These are phyloP conservation scores for Rhorus exstirpatorius DNA, from an alignment of 2,888 invertebrate species.

Conservation along the genomic window DNA sequence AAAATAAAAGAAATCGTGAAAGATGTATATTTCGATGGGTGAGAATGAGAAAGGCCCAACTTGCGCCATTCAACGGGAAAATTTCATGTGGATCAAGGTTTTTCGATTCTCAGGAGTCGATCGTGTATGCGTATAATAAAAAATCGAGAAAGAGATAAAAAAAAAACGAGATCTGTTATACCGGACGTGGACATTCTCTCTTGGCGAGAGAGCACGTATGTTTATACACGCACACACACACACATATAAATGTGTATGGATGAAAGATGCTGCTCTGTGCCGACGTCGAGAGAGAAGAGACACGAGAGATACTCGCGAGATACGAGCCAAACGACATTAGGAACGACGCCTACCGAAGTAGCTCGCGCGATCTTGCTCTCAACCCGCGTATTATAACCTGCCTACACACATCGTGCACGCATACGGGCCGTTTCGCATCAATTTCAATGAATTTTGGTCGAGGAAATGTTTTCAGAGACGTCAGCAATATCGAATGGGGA, in stretches of 20 bases:
- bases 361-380: conserved; percentile 69
- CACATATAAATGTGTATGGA: no score
- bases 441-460: neutral
- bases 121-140: neutral
- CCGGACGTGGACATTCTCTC: conserved; percentile 46
- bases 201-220: conserved; percentile 6
- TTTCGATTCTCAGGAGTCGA: neutral
- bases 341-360: conserved; percentile 79
- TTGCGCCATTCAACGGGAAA: neutral
- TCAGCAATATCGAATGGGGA: no score
- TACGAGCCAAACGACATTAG: conserved; percentile 79
- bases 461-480: no score
- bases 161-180: conserved; percentile 41
- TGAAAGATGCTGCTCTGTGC: conserved; percentile 5
- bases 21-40: neutral
- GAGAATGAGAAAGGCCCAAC: neutral
- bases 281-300: conserved; percentile 61
- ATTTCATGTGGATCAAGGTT: neutral
- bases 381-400: conserved; percentile 46
- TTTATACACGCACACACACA: neutral
- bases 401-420: conserved; percentile 27
- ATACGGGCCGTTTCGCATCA: conserved; percentile 7
- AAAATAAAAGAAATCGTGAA: neutral
- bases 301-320: conserved; percentile 77
- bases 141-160: conserved; percentile 49